phyloP scores from a whole-genome alignment of 2,113 vertebrate species.

The Sakesphorus luctuosus region DNA sequence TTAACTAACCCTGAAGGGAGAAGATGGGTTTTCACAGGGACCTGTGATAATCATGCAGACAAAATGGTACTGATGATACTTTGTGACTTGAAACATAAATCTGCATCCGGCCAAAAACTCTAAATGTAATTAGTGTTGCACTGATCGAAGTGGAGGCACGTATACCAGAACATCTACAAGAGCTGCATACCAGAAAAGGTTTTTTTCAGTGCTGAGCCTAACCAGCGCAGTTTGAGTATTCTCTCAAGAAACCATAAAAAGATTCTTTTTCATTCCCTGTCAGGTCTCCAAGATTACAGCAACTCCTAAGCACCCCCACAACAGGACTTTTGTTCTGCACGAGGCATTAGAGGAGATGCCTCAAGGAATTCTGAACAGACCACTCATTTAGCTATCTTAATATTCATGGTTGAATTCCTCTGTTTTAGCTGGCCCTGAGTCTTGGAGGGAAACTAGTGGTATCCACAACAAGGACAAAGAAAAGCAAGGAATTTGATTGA shows the following conservation, averaged over 20 bases:
- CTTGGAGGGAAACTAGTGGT: not conserved
- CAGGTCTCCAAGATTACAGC: slow-evolving; percentile 32
- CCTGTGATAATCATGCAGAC: not conserved
- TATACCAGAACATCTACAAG: not conserved
- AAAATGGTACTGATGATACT: not conserved
- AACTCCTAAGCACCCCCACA: slow-evolving; percentile 37
- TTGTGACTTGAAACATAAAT: slow-evolving; percentile 7
- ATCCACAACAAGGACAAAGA: not conserved
- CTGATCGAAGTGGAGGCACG: not conserved
- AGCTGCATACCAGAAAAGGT: not conserved
- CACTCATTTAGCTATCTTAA: slow-evolving; percentile 34
- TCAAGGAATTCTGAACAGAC: slow-evolving; percentile 27
- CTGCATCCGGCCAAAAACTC: not conserved
- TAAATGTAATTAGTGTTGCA: not conserved
- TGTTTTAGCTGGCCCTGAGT: not conserved
- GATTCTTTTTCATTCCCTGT: slow-evolving; percentile 32
- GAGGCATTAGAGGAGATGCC: slow-evolving; percentile 25
- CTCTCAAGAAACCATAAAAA: slow-evolving; percentile 45
- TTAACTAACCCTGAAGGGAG: not conserved
- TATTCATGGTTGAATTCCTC: slow-evolving; percentile 32
- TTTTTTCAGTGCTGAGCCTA: not conserved
- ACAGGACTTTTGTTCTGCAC: not conserved
- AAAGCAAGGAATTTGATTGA: not conserved
- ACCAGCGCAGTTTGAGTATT: slow-evolving; percentile 6
- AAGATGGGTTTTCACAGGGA: not conserved